Evolutionary conservation across 2,113 vertebrate species (phyloP), one percentile per base, ranked within the genome.

Genomic region (Malurus melanocephalus): DNA sequence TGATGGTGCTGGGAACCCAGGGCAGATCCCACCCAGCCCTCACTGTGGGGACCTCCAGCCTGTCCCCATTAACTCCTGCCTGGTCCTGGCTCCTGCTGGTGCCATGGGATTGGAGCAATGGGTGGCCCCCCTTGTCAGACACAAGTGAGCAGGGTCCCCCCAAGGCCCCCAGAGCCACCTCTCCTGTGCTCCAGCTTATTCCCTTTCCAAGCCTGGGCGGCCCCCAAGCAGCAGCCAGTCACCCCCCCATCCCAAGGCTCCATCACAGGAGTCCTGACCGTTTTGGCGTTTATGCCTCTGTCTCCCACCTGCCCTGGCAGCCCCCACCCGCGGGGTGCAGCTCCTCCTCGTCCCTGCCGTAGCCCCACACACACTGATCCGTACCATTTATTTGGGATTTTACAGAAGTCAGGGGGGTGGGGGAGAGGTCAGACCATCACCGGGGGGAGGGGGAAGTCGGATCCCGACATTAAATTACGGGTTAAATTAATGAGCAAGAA

Each of bases 401-500:
- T 66, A 74, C 85, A 74, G 52, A 74, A 46, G 45, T 87, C 61
- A 21, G 67, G 22, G 59, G 10, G 6, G 43, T 3, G 52, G 59
- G n/a, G 46, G 33, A 59, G 33, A 59, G 26, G 38, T 80, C 76
- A 73, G 67, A 73, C 68, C 52, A 11, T 74, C 85, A 80, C 76
- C 76, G 28, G 62, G 33, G 62, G 57, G 15, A 9, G 33, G 62
- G 57, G 15, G 12, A 49, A 53, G 57, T 78, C 84, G 14, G 74
- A 87, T 87, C 85, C 85, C 28, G 6, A 80, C 67, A 66, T 87
- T 87, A 87, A 87, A 73, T 87, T 87, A 87, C 4, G 4, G 46
- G 45, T 87, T 87, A 87, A 87, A 87, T 87, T 87, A 87, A 87
- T 33, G 52, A 80, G 46, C 67, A 80, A 80, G 68, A 87, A 87